Base-by-base conservation (phyloP, 1,140 invertebrate genomes). In the Tetramorium alpestre region DNA sequence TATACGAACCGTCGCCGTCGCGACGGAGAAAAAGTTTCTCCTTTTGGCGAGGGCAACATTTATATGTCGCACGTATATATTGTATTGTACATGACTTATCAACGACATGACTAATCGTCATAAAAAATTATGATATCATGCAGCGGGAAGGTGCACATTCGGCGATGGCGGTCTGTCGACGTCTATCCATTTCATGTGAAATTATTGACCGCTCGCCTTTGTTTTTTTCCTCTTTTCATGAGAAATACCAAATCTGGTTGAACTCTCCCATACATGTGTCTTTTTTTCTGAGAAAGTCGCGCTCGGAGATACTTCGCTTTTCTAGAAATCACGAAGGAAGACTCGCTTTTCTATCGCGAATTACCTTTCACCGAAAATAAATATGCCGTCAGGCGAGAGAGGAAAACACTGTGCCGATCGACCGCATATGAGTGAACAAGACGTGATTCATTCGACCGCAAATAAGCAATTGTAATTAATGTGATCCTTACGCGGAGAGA, bases 51-150 rank as follows among this genome's bases (percentile, higher is more conserved):
- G n/a, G 3, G 4, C 13, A 25, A 38, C n/a, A 84, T 28, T 38
- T 28, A 75, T 38, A 6, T 54, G 60, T 38, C 3, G n/a, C 13
- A 44, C 22, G 16, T 56, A 33, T 16, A n/a, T 41, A 56, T 41
- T n/a, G 44, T 33, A 60, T 65, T 62, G 47, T 18, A 47, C 49
- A 62, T 67, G 85, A 73, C 60, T 78, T 87, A 87, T 84, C 72
- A 84, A 67, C 65, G 22, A 16, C 33, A 16, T 89, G 88, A 90
- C 22, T 90, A 89, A 87, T 56, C 7, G 3, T 3, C 38, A 18
- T 44, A 90, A 89, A 89, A 87, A 82, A 77, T 87, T 47, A 11
- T 69, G 88, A 90, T 87, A 88, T 90, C 89, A 90, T 18, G 33
- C 22, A 51, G 51, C 22, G 47, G 16, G 4, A 78, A 86, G 18